Percentiles rank a stretch among this genome's conserved stretches.
phyloP scores from a whole-genome alignment of 2,113 vertebrate species.

The Lepus timidus region DNA sequence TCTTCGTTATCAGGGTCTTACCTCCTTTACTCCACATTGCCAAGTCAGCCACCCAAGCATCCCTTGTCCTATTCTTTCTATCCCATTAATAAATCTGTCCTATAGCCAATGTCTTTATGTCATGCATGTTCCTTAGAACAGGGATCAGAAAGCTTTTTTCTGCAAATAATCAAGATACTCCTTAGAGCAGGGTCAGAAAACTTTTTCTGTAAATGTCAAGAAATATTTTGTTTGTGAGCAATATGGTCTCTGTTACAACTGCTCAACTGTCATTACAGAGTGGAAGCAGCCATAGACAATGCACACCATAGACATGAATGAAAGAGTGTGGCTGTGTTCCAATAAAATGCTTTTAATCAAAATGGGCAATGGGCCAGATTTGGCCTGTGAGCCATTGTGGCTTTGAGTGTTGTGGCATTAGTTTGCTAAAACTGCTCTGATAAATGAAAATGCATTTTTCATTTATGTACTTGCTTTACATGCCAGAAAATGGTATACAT shows the following conservation, averaged over 20 bases:
- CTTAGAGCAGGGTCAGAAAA: not conserved
- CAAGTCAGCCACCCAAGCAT: not conserved
- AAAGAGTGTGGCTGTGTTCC: too few species aligned
- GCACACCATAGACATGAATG: not conserved
- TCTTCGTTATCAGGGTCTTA: not conserved
- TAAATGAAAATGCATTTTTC: not conserved
- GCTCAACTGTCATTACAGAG: not conserved
- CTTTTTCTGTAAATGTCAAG: not conserved
- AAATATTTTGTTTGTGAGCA: conserved; percentile 8
- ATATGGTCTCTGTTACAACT: not conserved
- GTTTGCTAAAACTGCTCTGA: too few species aligned
- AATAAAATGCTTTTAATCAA: not conserved
- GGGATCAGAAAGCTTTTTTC: not conserved
- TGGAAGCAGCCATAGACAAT: not conserved
- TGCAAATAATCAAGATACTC: not conserved
- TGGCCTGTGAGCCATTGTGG: not conserved
- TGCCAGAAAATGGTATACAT: not conserved
- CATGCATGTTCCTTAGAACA: not conserved
- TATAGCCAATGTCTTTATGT: not conserved
- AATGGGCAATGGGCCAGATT: not conserved
- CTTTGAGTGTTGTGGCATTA: too few species aligned
- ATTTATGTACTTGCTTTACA: not conserved
- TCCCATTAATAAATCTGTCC: not conserved
- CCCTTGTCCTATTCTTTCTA: not conserved
- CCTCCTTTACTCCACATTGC: not conserved